Base-by-base conservation (phyloP, 2,797 vertebrate species). In the Fistularia commersonii region DNA sequence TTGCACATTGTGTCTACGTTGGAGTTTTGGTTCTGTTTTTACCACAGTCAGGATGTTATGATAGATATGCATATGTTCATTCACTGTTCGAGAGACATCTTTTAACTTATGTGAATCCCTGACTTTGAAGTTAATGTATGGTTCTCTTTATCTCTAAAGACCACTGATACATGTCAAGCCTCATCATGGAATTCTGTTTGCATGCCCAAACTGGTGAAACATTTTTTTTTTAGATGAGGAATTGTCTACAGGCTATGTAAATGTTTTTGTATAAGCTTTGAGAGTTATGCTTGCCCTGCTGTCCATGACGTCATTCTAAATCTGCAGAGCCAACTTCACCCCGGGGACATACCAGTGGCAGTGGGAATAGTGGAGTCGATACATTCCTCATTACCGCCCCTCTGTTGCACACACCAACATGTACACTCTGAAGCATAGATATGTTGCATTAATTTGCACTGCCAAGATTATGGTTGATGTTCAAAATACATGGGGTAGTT, bases 331-430 rank as follows among this genome's bases (percentile, higher is more conserved):
- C 54, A 40, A 64, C 61, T 73, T 76, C 64, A 68, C 61, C 57
- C 63, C 51, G 66, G 78, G 77, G 53, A 73, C 75, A 83, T 72
- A 41, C 67, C 81, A 70, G 56, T 47, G 66, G 51, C 66, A 73
- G 62, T 73, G 78, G 57, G 76, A 81, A 79, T 70, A 66, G 82
- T 72, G 57, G 64, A 80, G 74, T 71, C 45, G 9, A 63, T 65
- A 73, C 81, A 87, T 89, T 89, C 83, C 87, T 84, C 69, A 82
- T 90, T 85, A 85, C 69, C 82, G 74, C 82, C 83, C 69, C 83
- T 87, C 82, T 85, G 76, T 56, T 61, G 76, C 82, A 80, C 83
- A 82, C 76, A 72, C 45, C 70, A 72, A 60, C 75, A 74, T 76
- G 60, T 69, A 53, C 41, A 47, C 61, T 61, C 44, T 11, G 69